Percentiles rank a stretch among this genome's conserved stretches.
These are phyloP conservation scores for Drosophila bipectinata DNA, from an alignment of 1,140 invertebrate genomes.

Conservation along the genomic window DNA sequence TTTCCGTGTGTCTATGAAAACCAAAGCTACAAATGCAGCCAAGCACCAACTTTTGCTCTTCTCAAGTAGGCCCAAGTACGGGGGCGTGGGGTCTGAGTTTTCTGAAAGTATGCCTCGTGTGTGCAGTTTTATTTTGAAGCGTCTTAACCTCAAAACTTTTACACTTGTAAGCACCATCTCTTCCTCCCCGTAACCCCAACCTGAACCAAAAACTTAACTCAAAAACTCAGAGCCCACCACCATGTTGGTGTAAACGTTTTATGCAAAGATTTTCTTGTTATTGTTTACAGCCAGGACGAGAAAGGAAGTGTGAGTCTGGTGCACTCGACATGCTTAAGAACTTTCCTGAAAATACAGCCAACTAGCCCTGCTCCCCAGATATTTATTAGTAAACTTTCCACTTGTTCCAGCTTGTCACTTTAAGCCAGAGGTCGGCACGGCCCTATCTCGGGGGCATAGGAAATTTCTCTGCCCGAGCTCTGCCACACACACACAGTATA, in stretches of 20 bases:
- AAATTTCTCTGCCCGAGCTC: too few species aligned
- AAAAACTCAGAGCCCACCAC: conserved; percentile 13
- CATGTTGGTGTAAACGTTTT: conserved; percentile 62
- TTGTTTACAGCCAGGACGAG: conserved; percentile 56
- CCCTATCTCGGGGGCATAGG: too few species aligned
- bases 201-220: conserved; percentile 28
- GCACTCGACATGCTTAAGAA: conserved; percentile 64
- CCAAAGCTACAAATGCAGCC: conserved; percentile 38
- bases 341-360: conserved; percentile 35
- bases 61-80: conserved; percentile 14
- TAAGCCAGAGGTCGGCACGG: too few species aligned
- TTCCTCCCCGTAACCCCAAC: not conserved
- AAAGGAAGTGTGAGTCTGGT: not conserved
- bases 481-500: too few species aligned
- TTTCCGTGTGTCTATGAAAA: conserved; percentile 5
- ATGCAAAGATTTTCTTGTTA: conserved; percentile 66
- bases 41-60: conserved; percentile 47
- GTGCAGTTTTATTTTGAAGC: conserved; percentile 68
- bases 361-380: conserved; percentile 42
- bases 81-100: conserved; percentile 7
- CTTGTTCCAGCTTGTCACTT: conserved; percentile 16
- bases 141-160: conserved; percentile 78
- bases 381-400: conserved; percentile 64
- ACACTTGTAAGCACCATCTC: conserved; percentile 60
- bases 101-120: conserved; percentile 11